Evolutionary conservation across 2,113 vertebrate species (phyloP).

Genomic region (Corapipo altera): DNA sequence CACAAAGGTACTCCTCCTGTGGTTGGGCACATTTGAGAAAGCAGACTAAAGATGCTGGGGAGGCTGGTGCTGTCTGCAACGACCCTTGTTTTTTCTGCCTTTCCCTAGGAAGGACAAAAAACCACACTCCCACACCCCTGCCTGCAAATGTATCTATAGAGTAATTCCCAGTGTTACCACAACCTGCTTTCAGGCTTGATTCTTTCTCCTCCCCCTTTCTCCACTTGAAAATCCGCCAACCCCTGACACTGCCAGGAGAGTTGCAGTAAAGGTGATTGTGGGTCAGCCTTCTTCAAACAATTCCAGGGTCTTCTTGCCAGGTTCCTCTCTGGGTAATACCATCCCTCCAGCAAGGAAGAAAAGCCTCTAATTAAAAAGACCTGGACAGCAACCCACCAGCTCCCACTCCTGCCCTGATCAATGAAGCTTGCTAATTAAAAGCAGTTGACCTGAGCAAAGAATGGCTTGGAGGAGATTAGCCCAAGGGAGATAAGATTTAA

Average conservation of each 20-base stretch:
- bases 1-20: not conserved
- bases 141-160: not conserved
- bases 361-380: conserved; percentile 48
- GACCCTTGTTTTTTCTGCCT: not conserved
- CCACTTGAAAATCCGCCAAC: not conserved
- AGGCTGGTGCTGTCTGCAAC: not conserved
- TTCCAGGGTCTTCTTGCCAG: conserved; percentile 12
- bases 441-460: conserved; percentile 59
- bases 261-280: not conserved
- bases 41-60: not conserved
- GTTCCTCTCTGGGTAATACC: not conserved
- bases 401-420: conserved; percentile 54
- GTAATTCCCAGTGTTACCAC: not conserved
- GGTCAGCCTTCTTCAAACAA: conserved; percentile 29
- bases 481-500: conserved; percentile 50
- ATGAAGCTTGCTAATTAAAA: conserved; percentile 68
- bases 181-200: not conserved
- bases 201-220: not conserved
- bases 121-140: not conserved
- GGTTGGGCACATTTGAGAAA: not conserved
- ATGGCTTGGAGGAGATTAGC: conserved; percentile 32
- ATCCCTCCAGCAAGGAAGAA: not conserved
- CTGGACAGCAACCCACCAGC: conserved; percentile 36
- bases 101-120: not conserved
- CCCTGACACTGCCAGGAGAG: conserved; percentile 31